phyloP scores from a whole-genome alignment of 2,113 vertebrate species.

The Bettongia penicillata region DNA sequence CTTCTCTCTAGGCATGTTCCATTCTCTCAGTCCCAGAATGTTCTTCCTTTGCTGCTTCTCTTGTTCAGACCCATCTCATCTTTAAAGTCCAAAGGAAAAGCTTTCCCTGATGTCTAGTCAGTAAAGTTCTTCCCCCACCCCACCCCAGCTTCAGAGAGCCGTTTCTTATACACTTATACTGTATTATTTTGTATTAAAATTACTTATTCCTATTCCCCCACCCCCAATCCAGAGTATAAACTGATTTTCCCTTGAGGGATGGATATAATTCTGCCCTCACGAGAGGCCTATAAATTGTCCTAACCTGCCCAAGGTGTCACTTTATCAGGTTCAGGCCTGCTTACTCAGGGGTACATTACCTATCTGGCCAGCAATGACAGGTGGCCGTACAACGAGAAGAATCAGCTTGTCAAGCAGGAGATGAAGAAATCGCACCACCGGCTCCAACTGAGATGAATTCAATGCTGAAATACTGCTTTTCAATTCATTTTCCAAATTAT shows the following conservation, averaged over 20 bases:
- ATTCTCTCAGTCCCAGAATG: too few species aligned
- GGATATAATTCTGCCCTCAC: not conserved
- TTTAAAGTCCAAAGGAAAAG: too few species aligned
- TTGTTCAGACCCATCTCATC: too few species aligned
- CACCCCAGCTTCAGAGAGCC: too few species aligned
- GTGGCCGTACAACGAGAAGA: constrained; percentile 95
- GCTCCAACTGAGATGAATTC: constrained; percentile 95
- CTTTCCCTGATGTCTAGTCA: too few species aligned
- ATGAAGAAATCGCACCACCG: constrained; percentile 98
- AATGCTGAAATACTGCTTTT: constrained; percentile 96
- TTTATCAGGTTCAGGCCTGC: constrained; percentile 72
- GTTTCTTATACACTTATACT: too few species aligned
- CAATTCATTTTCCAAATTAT: constrained; percentile 96
- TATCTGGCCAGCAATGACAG: constrained; percentile 98
- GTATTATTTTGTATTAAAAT: not conserved
- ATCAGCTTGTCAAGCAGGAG: constrained; percentile 98
- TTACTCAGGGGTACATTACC: constrained; percentile 87
- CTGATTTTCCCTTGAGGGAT: not conserved
- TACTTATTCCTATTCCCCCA: not conserved
- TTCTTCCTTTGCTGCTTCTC: too few species aligned
- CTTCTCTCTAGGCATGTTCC: too few species aligned
- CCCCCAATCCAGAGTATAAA: not conserved
- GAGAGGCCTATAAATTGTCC: too few species aligned
- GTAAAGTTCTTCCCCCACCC: too few species aligned
- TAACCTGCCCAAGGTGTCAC: constrained; percentile 47